phyloP scores from a whole-genome alignment of 2,113 vertebrate genomes.

The Stigmatopora argus region DNA sequence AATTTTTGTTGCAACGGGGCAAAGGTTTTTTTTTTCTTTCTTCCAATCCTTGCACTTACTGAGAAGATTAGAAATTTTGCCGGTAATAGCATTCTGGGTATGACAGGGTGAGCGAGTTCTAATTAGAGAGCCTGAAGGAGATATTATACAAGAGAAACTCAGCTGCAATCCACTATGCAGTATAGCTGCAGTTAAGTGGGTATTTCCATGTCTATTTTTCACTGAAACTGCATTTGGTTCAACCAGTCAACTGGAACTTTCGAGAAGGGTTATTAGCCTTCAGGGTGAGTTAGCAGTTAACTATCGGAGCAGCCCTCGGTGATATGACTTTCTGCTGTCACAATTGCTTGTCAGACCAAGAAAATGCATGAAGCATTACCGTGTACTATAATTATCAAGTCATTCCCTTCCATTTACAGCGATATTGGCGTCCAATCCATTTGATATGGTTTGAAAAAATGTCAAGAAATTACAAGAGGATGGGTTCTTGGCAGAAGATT shows the following conservation, averaged over 20 bases:
- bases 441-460: too few species aligned
- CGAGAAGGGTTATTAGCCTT: constrained; percentile 66
- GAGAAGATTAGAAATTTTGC: constrained; percentile 36
- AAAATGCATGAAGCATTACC: constrained; percentile 30
- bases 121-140: constrained; percentile 51
- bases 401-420: too few species aligned
- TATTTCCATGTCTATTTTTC: constrained; percentile 54
- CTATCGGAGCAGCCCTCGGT: constrained; percentile 48
- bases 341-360: constrained; percentile 56
- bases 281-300: constrained; percentile 64
- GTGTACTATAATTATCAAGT: constrained; percentile 21
- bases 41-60: constrained; percentile 3
- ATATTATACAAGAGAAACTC: constrained; percentile 48
- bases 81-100: constrained; percentile 28
- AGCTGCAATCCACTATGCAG: constrained; percentile 31
- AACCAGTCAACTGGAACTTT: constrained; percentile 57
- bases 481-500: too few species aligned
- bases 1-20: background rate
- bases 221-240: constrained; percentile 47
- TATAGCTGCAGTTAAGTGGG: constrained; percentile 44
- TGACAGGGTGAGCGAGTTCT: constrained; percentile 44
- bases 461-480: too few species aligned
- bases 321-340: constrained; percentile 64
- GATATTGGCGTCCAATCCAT: too few species aligned
- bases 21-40: constrained; percentile 6